A percentile compares a stretch with the other conserved stretches of the same genome.
These are phyloP conservation scores for Ptilonorhynchus violaceus DNA, from an alignment of 2,113 vertebrate species.

Conservation along the genomic window DNA sequence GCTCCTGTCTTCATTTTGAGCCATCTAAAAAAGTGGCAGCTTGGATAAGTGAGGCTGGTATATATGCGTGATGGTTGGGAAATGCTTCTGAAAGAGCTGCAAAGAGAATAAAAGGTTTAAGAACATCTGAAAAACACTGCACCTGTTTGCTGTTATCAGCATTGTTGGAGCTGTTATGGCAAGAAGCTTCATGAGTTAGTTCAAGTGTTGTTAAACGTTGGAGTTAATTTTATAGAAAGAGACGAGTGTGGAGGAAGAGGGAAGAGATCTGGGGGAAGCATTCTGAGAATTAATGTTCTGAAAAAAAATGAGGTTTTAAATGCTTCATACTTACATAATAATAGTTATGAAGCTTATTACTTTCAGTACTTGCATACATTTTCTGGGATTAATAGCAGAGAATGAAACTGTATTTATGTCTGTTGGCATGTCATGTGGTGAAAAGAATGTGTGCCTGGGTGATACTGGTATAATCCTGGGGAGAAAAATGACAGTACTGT, in stretches of 20 bases:
- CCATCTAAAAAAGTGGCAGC: neutral
- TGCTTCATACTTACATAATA: neutral
- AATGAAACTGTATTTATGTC: neutral
- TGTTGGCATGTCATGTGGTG: neutral
- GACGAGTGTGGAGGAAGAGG: neutral
- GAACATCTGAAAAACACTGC: neutral
- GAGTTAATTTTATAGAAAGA: neutral
- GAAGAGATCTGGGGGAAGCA: neutral
- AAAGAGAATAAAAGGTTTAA: neutral
- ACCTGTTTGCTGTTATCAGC: neutral
- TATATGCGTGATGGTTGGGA: neutral
- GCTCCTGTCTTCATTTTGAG: neutral
- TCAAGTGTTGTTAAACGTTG: neutral
- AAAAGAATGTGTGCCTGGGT: neutral
- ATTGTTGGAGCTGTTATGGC: neutral
- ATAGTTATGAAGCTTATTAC: neutral
- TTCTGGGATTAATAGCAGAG: constrained; percentile 4
- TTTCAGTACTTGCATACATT: neutral
- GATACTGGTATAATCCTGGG: neutral
- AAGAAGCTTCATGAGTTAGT: neutral
- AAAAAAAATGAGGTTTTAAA: neutral
- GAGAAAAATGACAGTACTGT: neutral
- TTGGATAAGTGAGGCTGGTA: neutral
- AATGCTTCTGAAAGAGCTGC: neutral
- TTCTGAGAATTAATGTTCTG: neutral